Evolutionary conservation across 2,113 vertebrate genomes (phyloP), one percentile per base, ranked within the genome.

Genomic region (Serinus canaria): DNA sequence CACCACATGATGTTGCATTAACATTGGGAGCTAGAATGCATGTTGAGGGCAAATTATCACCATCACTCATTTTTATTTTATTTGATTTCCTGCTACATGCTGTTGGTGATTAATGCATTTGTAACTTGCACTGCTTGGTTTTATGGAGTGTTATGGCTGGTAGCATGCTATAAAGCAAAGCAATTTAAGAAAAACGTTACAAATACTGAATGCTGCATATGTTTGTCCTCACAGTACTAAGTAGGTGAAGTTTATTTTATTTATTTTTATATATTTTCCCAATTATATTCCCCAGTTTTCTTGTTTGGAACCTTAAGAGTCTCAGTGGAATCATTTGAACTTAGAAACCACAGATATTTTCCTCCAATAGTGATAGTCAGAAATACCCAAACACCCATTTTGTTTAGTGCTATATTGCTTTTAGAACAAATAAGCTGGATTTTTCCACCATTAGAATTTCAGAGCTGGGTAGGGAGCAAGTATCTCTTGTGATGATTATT

Each of bases 401-500:
- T 75, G 76, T 90, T 97, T 58, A 92, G 66, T 53, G 43, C 82
- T 75, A 11, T 91, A 77, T 85, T 89, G 66, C 76, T 83, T 93
- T 92, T 75, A 89, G 50, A 89, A 58, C 31, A 94, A 95, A 90
- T 85, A 94, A 94, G 78, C 31, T 80, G 49, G 10, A 59, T 89
- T 94, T 95, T 95, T 95, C 96, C 92, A 94, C 69, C 50, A 68
- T 92, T 90, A 86, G 52, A 60, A 77, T 95, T 94, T 95, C 91
- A 90, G 80, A 94, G 46, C 68, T 95, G 75, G 15, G 55, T 77
- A 87, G 82, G 66, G 80, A 96, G 58, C 39, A 95, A 95, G 74
- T 90, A 90, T 96, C 89, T 95, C 87, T 96, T 96, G 89, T 87
- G 83, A 53, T 96, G 84, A 97, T 94, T 93, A 82, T 96, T 96